Base-by-base conservation (phyloP, 53 echinoderm and acorn worm species). In the Crossaster papposus region DNA sequence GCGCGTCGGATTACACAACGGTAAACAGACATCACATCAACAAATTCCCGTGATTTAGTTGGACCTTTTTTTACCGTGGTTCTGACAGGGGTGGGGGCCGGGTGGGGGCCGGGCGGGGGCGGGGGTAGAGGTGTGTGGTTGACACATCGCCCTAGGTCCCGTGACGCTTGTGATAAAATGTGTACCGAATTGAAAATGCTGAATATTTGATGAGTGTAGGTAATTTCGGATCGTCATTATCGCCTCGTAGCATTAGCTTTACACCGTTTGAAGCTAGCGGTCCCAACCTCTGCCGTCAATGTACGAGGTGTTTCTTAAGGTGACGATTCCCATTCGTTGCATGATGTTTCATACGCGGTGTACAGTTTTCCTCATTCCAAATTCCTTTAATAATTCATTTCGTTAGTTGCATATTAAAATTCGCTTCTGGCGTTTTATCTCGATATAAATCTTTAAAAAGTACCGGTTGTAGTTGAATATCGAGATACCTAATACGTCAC, bases 131-230 rank as follows among this genome's bases (percentile, higher is more conserved):
- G n/a, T n/a, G n/a, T n/a, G n/a, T n/a, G n/a, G n/a, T 78, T 44
- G 78, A 78, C 78, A 78, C 78, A 78, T 51, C 78, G 78, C 52
- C 78, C 51, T 24, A 37, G 78, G 78, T 50, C 50, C 28, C 68
- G 15, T 58, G 58, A 58, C 58, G 22, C 58, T 15, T 14, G 58
- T 20, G 17, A 58, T 58, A 14, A 58, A 17, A 58, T 58, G 6
- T 11, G 58, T 58, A 17, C 58, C 58, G 58, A 58, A 11, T 58
- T 58, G 58, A 20, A 58, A 58, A 58, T 18, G 22, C 15, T 58
- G 58, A 58, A 58, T 58, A 58, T 58, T 58, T 15, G 58, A 58
- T 58, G 58, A 58, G 58, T 2, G 22, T 15, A 58, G 58, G 58
- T 58, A 20, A 10, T 18, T 58, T 20, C 22, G 12, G 15, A 17